These are phyloP conservation scores for Papilio xuthus DNA, from an alignment of 1,140 invertebrate species.

Conservation along the genomic window DNA sequence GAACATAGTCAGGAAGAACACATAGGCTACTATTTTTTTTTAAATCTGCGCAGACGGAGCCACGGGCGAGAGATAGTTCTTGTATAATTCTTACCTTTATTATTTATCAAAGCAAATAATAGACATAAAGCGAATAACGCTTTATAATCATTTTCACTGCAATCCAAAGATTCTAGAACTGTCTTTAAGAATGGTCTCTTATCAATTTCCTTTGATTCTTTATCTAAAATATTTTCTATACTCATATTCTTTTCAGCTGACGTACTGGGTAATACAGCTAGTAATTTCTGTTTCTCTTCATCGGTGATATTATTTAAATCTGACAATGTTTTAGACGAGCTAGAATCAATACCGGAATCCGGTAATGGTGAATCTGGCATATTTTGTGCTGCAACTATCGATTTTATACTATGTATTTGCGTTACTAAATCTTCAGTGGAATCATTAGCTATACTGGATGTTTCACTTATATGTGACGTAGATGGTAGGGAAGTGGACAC, in stretches of 20 bases:
- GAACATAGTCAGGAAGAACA: no score
- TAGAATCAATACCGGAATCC: slow-evolving; percentile 76
- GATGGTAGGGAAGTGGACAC: slow-evolving; percentile 78
- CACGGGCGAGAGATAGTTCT: no score
- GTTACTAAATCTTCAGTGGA: slow-evolving; percentile 81
- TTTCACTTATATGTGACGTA: slow-evolving; percentile 78
- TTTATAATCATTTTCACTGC: slow-evolving; percentile 96
- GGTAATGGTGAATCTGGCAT: slow-evolving; percentile 79
- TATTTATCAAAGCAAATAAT: slow-evolving; percentile 96
- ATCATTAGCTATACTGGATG: slow-evolving; percentile 76
- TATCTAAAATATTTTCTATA: slow-evolving; percentile 68
- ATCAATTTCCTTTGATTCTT: slow-evolving; percentile 76
- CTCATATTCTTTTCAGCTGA: slow-evolving; percentile 50
- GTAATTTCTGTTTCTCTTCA: slow-evolving; percentile 92
- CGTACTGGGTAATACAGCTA: slow-evolving; percentile 77
- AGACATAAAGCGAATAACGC: slow-evolving; percentile 95
- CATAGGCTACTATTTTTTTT: no score
- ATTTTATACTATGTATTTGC: slow-evolving; percentile 63
- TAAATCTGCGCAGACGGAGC: no score
- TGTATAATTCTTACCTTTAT: slow-evolving; percentile 89
- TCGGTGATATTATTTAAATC: slow-evolving; percentile 91
- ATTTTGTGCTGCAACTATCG: slow-evolving; percentile 57
- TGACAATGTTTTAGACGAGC: slow-evolving; percentile 63
- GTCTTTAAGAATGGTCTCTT: slow-evolving; percentile 94
- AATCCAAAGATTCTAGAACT: slow-evolving; percentile 91